A percentile compares a stretch with the other conserved stretches of the same genome.
These are phyloP conservation scores for Paracanthobrama guichenoti DNA, from an alignment of 2,113 vertebrate species.

Conservation along the genomic window DNA sequence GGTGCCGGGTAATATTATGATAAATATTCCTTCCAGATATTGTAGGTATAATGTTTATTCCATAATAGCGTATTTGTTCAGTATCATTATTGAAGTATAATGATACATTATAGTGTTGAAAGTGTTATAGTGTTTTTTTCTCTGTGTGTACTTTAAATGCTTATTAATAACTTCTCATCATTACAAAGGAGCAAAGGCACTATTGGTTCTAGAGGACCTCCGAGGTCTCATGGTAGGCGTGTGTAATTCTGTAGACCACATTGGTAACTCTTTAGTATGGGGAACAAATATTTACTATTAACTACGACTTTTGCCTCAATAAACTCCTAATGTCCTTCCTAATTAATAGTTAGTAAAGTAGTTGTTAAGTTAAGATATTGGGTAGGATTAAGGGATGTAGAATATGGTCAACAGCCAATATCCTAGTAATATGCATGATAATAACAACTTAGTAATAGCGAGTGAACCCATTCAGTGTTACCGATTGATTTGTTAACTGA, in stretches of 20 bases:
- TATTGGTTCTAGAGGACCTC: conserved; percentile 70
- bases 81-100: neutral
- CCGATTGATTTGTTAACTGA: too few species aligned
- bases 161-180: neutral
- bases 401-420: too few species aligned
- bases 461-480: too few species aligned
- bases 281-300: too few species aligned
- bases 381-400: too few species aligned
- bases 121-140: neutral
- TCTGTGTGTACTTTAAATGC: conserved; percentile 18
- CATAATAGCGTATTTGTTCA: neutral
- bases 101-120: neutral
- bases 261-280: too few species aligned
- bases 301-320: too few species aligned
- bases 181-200: conserved; percentile 80
- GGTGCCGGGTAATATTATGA: conserved; percentile 74
- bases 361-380: too few species aligned
- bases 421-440: too few species aligned
- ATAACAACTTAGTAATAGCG: too few species aligned
- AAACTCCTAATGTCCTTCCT: too few species aligned
- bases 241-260: neutral
- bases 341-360: too few species aligned
- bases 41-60: neutral
- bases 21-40: neutral
- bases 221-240: conserved; percentile 76